These are phyloP conservation scores for Erebia aethiops DNA, from an alignment of 2,888 invertebrate species.

Conservation along the genomic window DNA sequence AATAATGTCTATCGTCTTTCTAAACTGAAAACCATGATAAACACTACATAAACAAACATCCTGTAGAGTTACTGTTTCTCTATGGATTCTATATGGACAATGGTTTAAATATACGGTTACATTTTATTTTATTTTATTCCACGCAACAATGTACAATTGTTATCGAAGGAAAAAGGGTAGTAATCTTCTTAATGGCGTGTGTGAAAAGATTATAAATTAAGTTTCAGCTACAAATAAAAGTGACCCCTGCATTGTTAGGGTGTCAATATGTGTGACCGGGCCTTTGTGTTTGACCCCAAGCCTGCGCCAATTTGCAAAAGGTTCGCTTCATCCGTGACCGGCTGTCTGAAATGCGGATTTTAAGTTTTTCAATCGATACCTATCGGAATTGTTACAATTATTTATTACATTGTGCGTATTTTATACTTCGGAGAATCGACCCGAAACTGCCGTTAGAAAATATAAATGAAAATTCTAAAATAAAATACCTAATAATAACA, in stretches of 20 bases:
- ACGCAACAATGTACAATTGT: constrained; percentile 80
- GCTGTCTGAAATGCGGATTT: constrained; percentile 56
- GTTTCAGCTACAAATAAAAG: constrained; percentile 83
- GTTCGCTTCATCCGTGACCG: constrained; percentile 69
- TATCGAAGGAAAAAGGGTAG: constrained; percentile 79
- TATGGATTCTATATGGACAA: constrained; percentile 50
- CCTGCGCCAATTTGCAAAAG: constrained; percentile 77
- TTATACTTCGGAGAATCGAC: background rate
- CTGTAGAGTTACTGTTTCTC: background rate
- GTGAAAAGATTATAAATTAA: constrained; percentile 84
- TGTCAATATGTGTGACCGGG: constrained; percentile 82
- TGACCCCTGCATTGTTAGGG: constrained; percentile 81
- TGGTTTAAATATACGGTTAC: constrained; percentile 64
- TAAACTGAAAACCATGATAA: background rate
- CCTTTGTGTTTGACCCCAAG: constrained; percentile 78
- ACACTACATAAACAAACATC: background rate
- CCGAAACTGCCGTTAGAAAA: background rate
- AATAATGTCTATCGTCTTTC: background rate
- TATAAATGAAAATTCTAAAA: background rate
- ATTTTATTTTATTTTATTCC: constrained; percentile 74
- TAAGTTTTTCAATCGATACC: constrained; percentile 44
- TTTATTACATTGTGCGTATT: constrained; percentile 4
- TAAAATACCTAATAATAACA: too few species aligned
- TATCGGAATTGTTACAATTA: constrained; percentile 51
- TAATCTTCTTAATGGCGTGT: constrained; percentile 83